Percentiles rank a stretch among this genome's conserved stretches.
Conservation (phyloP, 2,113 vertebrate species). For the Ochotona princeps region DNA sequence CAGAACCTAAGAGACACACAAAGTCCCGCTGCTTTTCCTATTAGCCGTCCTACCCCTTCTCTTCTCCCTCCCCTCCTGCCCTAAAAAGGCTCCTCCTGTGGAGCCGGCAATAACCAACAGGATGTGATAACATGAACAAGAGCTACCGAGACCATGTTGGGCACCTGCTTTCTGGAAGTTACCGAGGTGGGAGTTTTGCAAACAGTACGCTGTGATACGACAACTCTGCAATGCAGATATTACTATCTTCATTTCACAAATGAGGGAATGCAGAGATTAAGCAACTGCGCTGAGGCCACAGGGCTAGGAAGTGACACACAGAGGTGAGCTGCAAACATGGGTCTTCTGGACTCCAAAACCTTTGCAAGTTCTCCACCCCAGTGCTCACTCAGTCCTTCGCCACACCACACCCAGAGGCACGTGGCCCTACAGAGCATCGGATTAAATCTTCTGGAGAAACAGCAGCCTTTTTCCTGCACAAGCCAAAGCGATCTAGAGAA, state of each 20-base stretch:
- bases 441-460: background rate
- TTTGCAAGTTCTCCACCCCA: background rate
- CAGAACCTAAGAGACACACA: background rate
- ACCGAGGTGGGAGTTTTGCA: background rate
- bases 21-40: background rate
- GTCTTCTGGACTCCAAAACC: background rate
- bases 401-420: background rate
- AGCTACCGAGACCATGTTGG: background rate
- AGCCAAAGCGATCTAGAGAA: background rate
- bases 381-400: background rate
- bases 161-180: background rate
- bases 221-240: background rate
- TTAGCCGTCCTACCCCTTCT: background rate
- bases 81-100: background rate
- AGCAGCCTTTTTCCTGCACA: background rate
- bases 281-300: background rate
- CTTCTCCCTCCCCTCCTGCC: too few species aligned
- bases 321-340: background rate
- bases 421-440: background rate
- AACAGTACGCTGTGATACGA: background rate
- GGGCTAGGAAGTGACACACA: background rate
- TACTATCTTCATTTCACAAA: background rate
- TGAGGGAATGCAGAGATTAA: conserved; percentile 13
- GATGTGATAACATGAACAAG: background rate
- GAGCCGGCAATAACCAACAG: background rate